Evolutionary conservation across 2,797 vertebrate species (phyloP), one percentile per base, ranked within the genome.

Genomic region (Lepilemur ruficaudatus): DNA sequence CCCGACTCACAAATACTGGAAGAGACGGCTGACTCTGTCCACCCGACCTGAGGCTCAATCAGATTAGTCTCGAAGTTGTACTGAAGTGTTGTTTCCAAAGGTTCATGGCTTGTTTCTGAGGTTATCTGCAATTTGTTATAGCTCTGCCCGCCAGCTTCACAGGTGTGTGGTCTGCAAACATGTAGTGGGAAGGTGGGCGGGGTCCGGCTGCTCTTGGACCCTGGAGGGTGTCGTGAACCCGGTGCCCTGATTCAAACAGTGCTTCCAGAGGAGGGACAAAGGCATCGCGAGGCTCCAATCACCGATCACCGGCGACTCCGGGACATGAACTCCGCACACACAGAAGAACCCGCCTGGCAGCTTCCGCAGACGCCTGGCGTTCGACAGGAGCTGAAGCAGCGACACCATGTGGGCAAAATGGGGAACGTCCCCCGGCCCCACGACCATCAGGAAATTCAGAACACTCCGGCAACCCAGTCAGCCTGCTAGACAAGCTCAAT

Each of bases 361-460:
- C 18, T 20, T 10, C 22, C 35, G 4, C 1, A 1, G 57, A 59
- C 4, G 25, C 23, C 57, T 59, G 25, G 12, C 25, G 10, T 12
- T 59, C 63, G 70, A 67, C 22, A 72, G 1, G 10, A 88, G 55
- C 35, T 32, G 52, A 76, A 79, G 96, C 52, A 98, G 97, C 93
- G 98, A 97, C 98, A 98, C 94, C 98, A 98, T 96, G 98, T 98
- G 98, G 98, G 35, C 25, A 41, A 1, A 4, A 11, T 28, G 25
- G 25, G 52, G 15, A 79, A 79, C 3, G 9, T 23, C 67, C 67
- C 22, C 35, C 4, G 32, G 76, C 7, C 76, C n/a, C n/a, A 43
- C 43, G 63, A n/a, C 46, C 17, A 25, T 35, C 48, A 30, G 75
- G 67, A 20, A 48, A 81, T 8, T 46, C 43, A 46, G 86, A 65